These are phyloP conservation scores for Myrmecobius fasciatus DNA, from an alignment of 2,113 vertebrate species.

Conservation along the genomic window DNA sequence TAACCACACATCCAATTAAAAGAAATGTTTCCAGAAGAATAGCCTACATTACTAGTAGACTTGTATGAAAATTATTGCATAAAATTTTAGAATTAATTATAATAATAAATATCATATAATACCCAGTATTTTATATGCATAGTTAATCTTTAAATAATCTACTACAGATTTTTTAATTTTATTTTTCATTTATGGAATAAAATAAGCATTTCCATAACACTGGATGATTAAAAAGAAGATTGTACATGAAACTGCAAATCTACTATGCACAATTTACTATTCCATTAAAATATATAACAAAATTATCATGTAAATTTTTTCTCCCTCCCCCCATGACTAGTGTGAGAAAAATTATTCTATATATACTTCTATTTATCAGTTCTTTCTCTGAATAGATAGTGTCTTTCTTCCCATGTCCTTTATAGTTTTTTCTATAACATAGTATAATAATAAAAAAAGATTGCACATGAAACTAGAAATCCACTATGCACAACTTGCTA, in stretches of 20 bases:
- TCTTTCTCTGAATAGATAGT: no score
- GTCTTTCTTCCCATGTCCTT: no score
- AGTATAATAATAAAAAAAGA: no score
- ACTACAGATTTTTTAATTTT: conserved; percentile 58
- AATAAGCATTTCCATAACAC: neutral
- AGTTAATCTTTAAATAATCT: conserved; percentile 77
- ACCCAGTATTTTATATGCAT: conserved; percentile 79
- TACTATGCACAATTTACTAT: neutral
- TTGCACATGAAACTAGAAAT: no score
- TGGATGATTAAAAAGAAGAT: neutral
- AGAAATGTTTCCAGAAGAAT: conserved; percentile 80
- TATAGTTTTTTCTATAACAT: no score
- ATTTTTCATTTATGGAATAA: neutral
- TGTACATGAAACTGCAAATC: neutral
- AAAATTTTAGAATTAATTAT: conserved; percentile 76
- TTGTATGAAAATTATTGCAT: conserved; percentile 79
- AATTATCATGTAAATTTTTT: neutral
- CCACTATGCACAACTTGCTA: no score
- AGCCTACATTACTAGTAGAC: conserved; percentile 79
- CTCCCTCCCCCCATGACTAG: neutral
- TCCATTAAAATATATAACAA: neutral
- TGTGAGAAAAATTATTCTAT: no score
- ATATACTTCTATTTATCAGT: no score
- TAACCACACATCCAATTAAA: conserved; percentile 79
- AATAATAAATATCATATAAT: conserved; percentile 79